Base-by-base conservation (phyloP, 2,888 invertebrate genomes). In the Himalopsyche japonica region DNA sequence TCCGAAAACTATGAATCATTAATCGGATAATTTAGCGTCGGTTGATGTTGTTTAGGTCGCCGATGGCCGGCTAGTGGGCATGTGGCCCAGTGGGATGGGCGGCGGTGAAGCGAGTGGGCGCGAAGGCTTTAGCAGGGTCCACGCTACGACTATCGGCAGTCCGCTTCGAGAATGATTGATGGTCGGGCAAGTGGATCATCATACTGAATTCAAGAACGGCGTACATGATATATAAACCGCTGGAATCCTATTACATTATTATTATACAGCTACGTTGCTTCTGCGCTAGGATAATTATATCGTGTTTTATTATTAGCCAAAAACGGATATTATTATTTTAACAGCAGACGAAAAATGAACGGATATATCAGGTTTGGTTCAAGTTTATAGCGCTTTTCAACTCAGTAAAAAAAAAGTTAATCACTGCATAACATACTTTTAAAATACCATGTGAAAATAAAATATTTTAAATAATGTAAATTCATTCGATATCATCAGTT, bases 171-270 rank as follows among this genome's bases (percentile, higher is more conserved):
- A 77, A 85, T 85, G 85, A 85, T 85, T 82, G 85, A 85, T 85
- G 85, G 34, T 15, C 76, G n/a, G 82, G 77, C 79, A 80, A 82
- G 77, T 85, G 82, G 85, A 85, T 85, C 85, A 85, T 82, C 85
- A 85, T 80, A 77, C 84, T 76, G 32, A 78, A 76, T 80, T 78
- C 70, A 77, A 80, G 32, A 81, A 64, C 37, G 81, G 81, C 81
- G 80, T 81, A 79, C 81, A 80, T 64, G 27, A 81, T 84, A 80
- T 78, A 81, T 81, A 81, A n/a, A 47, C 80, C 48, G 43, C 48
- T 48, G 57, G 32, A 81, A 79, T 81, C 24, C 80, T 81, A 81
- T 84, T 78, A 77, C 30, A 78, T 64, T 84, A 48, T 76, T 57
- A 81, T 84, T 81, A 81, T 43, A 80, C 80, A 57, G 37, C 57